phyloP scores from a whole-genome alignment of 2,888 invertebrate genomes.

The Orgyia antiqua region DNA sequence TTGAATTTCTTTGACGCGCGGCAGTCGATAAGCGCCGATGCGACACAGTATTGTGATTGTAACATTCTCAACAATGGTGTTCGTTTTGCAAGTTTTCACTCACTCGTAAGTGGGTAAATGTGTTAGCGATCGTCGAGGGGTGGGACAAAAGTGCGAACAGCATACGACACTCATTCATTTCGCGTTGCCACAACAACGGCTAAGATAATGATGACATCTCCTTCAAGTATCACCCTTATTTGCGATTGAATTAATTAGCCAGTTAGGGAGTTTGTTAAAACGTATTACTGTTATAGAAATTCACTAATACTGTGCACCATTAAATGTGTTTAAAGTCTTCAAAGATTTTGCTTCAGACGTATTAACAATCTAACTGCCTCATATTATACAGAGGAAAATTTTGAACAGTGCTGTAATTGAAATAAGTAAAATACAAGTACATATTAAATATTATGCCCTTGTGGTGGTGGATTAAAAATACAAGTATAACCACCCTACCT shows the following conservation, averaged over 20 bases:
- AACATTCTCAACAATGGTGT: conserved; percentile 53
- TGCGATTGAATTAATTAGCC: conserved; percentile 42
- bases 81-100: conserved; percentile 73
- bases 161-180: conserved; percentile 34
- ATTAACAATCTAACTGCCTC: too few relatives aligned
- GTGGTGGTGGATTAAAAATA: too few relatives aligned
- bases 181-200: conserved; percentile 45
- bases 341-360: neutral
- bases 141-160: conserved; percentile 41
- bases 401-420: too few relatives aligned
- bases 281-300: conserved; percentile 22
- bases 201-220: conserved; percentile 62
- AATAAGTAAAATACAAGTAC: too few relatives aligned
- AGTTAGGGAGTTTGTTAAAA: conserved; percentile 20
- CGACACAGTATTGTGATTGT: conserved; percentile 43
- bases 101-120: conserved; percentile 69
- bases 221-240: conserved; percentile 32
- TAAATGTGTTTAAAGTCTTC: too few relatives aligned
- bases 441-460: too few relatives aligned
- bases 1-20: conserved; percentile 73
- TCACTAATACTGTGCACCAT: conserved; percentile 4
- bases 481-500: too few relatives aligned
- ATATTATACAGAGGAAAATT: too few relatives aligned
- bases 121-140: conserved; percentile 68
- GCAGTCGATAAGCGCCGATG: conserved; percentile 61